Percentiles rank a stretch among this genome's conserved stretches.
Evolutionary conservation across 2,888 invertebrate species (phyloP).

Genomic region (Siphonodentalium dalli): DNA sequence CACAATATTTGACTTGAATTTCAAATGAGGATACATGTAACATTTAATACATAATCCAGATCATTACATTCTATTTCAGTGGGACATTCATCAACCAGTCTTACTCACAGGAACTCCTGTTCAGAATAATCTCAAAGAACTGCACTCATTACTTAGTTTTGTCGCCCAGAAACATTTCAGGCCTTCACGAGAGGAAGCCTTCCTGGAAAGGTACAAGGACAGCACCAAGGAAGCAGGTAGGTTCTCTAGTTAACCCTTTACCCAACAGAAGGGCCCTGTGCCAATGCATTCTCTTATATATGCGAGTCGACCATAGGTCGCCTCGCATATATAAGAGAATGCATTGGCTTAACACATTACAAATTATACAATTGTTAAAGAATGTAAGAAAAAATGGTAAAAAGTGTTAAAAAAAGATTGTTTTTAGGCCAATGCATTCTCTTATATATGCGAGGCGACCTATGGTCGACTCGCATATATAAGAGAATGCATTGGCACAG

Average conservation of each 20-base stretch:
- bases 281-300: no score
- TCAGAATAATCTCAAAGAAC: slow-evolving; percentile 66
- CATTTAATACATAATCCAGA: background rate
- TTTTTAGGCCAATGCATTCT: no score
- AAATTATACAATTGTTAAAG: no score
- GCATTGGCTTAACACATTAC: no score
- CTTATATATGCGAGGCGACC: no score
- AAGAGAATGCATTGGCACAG: no score
- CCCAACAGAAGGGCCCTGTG: no score
- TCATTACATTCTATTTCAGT: slow-evolving; percentile 37
- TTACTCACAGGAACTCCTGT: slow-evolving; percentile 67
- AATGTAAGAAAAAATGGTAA: no score
- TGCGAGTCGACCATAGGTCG: no score
- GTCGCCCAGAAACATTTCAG: slow-evolving; percentile 53
- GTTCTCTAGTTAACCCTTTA: background rate
- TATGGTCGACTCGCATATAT: no score
- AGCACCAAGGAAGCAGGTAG: slow-evolving; percentile 32
- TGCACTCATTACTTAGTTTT: slow-evolving; percentile 64
- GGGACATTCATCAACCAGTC: slow-evolving; percentile 46
- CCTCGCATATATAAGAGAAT: no score
- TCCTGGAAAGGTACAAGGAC: slow-evolving; percentile 48
- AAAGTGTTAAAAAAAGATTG: no score
- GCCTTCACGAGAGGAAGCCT: slow-evolving; percentile 44
- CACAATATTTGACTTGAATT: background rate
- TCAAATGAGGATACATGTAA: background rate